Evolutionary conservation across 37 sponge, comb jelly and placozoan genomes (phyloP).

Genomic region (Halichondria panicea): DNA sequence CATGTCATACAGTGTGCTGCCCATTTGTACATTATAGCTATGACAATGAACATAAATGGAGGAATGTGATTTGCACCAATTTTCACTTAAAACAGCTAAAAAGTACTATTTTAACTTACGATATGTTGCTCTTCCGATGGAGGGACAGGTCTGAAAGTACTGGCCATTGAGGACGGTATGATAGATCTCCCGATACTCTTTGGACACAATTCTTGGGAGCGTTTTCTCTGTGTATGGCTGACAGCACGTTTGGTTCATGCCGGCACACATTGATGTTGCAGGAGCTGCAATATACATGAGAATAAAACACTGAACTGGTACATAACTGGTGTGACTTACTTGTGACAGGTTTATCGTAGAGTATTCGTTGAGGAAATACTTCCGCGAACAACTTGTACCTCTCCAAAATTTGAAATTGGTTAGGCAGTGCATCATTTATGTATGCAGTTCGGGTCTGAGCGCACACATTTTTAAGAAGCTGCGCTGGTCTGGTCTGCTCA

Average conservation of each 20-base stretch:
- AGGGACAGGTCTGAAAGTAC: neutral
- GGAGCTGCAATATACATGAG: neutral
- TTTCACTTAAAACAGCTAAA: neutral
- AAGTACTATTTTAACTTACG: constrained; percentile 24
- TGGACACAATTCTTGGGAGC: neutral
- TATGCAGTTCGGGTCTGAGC: too few relatives aligned
- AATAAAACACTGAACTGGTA: too few relatives aligned
- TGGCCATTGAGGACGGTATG: neutral
- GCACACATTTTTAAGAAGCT: too few relatives aligned
- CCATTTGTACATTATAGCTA: neutral
- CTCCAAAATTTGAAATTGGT: too few relatives aligned
- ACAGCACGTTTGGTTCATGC: constrained; percentile 41
- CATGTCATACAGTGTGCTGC: too few relatives aligned
- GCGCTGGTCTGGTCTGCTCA: too few relatives aligned
- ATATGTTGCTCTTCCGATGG: constrained; percentile 18
- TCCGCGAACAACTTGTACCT: too few relatives aligned
- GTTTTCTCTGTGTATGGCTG: constrained; percentile 18
- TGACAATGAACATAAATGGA: neutral
- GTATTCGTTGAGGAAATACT: too few relatives aligned
- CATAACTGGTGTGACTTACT: too few relatives aligned
- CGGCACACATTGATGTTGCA: constrained; percentile 2
- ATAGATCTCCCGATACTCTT: constrained; percentile 16
- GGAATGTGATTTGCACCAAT: neutral
- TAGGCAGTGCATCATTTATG: too few relatives aligned
- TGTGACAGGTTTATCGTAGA: too few relatives aligned